Conservation (phyloP, 1,140 invertebrate species). For the Homarus americanus region DNA sequence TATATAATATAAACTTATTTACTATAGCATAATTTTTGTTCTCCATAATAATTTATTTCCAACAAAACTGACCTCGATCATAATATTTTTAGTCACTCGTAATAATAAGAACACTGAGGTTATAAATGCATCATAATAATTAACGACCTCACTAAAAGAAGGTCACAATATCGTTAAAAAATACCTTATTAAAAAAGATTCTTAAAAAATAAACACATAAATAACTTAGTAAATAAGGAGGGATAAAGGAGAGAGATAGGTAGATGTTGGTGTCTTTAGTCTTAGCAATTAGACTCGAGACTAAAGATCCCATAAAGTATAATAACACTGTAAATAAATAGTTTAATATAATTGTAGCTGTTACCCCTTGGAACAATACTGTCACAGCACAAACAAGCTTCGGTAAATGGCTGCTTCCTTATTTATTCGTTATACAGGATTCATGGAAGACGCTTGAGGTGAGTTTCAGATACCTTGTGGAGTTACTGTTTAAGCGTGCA, state of each 20-base stretch:
- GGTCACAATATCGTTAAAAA: no score
- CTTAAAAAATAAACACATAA: no score
- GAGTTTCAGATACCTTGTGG: background rate
- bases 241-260: background rate
- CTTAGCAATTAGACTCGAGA: conserved; percentile 53
- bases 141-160: no score
- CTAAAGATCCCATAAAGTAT: conserved; percentile 63
- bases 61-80: no score
- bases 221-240: background rate
- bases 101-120: no score
- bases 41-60: no score
- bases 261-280: conserved; percentile 19
- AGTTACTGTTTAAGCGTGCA: background rate
- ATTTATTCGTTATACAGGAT: conserved; percentile 49
- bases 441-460: conserved; percentile 38
- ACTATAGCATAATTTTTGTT: no score
- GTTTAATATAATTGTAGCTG: conserved; percentile 55
- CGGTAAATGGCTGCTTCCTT: conserved; percentile 23
- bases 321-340: conserved; percentile 72
- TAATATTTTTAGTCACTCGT: no score
- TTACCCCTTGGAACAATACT: conserved; percentile 53
- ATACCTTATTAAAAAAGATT: no score
- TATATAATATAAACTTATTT: no score
- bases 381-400: conserved; percentile 50
- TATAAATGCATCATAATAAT: no score